Evolutionary conservation across 2,797 vertebrate species (phyloP).

Genomic region (Siniperca undulata): DNA sequence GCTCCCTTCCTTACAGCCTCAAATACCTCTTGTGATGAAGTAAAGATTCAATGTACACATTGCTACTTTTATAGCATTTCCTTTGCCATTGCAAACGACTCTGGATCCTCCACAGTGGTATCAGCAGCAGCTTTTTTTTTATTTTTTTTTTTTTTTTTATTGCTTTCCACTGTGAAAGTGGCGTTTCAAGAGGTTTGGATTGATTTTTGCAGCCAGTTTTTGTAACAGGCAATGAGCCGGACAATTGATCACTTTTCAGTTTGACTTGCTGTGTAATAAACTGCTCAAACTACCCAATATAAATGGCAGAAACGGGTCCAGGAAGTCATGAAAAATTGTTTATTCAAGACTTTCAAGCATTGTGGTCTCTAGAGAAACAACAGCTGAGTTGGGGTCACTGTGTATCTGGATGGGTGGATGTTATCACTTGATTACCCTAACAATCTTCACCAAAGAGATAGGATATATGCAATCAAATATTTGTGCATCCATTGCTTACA

Average conservation of each 20-base stretch:
- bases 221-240: constrained; percentile 6
- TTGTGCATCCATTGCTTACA: constrained; percentile 45
- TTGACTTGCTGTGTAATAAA: constrained; percentile 18
- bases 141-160: too few relatives aligned
- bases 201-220: constrained; percentile 33
- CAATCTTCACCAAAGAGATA: constrained; percentile 18
- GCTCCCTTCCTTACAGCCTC: constrained; percentile 35
- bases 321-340: constrained; percentile 9
- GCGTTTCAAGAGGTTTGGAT: constrained; percentile 29
- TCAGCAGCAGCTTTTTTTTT: constrained; percentile 24
- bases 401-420: constrained; percentile 8
- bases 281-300: constrained; percentile 13
- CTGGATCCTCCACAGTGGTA: constrained; percentile 26
- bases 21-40: constrained; percentile 46
- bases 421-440: constrained; percentile 39
- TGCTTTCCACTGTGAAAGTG: constrained; percentile 9
- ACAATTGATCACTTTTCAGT: constrained; percentile 39
- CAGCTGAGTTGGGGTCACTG: neutral
- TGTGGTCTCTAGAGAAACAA: constrained; percentile 11
- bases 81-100: constrained; percentile 25
- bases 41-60: constrained; percentile 51
- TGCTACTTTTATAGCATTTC: constrained; percentile 38
- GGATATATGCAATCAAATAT: constrained; percentile 45
- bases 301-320: constrained; percentile 11
- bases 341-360: neutral